Base-by-base conservation (phyloP, 2,113 vertebrate species). In the Rhinolophus ferrumequinum region DNA sequence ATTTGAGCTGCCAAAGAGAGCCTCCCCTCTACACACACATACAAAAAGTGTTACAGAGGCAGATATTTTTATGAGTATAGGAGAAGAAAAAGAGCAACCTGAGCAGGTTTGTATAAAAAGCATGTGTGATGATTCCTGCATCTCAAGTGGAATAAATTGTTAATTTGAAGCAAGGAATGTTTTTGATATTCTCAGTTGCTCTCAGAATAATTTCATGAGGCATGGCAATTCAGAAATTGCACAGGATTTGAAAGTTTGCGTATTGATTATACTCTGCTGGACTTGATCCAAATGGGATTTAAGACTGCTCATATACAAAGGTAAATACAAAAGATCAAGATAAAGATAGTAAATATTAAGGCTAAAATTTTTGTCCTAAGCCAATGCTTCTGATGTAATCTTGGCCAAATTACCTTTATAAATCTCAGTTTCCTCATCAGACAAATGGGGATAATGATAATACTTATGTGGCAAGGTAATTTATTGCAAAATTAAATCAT, bases 131-230 rank as follows among this genome's bases (percentile, higher is more conserved):
- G 58, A 50, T 35, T 90, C 56, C 30, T 4, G 1, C 64, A 54
- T 30, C 19, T 72, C 16, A 64, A 54, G 16, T 35, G 26, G 35
- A 94, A 90, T 21, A 28, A 90, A 94, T 80, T 35, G 35, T 30
- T 70, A 41, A 91, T 38, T n/a, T 79, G 69, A 73, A 69, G 58
- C 24, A 73, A 62, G 26, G 64, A 60, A 64, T 54, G 15, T 26
- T 54, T 92, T n/a, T 84, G 60, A 88, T 70, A 66, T 12, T 91
- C 41, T 88, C 77, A 62, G 41, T 3, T 56, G 44, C 15, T 54
- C 58, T 96, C 82, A 38, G 73, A 91, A 89, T 77, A 76, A 86
- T 72, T 96, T 93, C 58, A 76, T 66, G 52, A 93, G 30, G 41
- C 69, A 54, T 33, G 4, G 28, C 35, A 15, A 30, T 86, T 87